Evolutionary conservation across 2,113 vertebrate genomes (phyloP).

Genomic region (Tenebrosternarchus preto): DNA sequence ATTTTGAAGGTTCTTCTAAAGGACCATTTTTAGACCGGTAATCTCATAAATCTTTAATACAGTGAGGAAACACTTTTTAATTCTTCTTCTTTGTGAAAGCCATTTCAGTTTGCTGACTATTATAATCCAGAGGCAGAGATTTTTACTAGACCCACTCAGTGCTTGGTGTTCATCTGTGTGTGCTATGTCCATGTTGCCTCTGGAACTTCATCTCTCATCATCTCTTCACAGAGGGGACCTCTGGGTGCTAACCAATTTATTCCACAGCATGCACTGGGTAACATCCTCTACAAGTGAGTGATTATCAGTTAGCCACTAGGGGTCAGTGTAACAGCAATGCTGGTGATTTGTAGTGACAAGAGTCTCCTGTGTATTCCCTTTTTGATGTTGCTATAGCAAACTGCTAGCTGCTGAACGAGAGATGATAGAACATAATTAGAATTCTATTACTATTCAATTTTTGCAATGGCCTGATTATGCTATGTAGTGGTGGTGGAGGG

Average conservation of each 20-base stretch:
- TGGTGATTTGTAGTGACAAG: slow-evolving; percentile 31
- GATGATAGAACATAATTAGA: slow-evolving; percentile 17
- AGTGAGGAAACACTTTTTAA: background rate
- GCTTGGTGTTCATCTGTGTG: slow-evolving; percentile 15
- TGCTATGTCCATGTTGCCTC: slow-evolving; percentile 1
- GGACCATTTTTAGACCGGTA: background rate
- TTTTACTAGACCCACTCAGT: background rate
- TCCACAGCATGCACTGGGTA: slow-evolving; percentile 29
- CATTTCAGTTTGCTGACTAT: background rate
- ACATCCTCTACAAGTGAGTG: slow-evolving; percentile 5
- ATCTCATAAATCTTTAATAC: background rate
- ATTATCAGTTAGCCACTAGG: slow-evolving; percentile 38
- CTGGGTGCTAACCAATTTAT: slow-evolving; percentile 37
- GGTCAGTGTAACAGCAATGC: slow-evolving; percentile 47
- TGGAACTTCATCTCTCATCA: slow-evolving; percentile 11
- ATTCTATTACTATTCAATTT: slow-evolving; percentile 30
- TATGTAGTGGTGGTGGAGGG: background rate
- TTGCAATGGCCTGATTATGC: slow-evolving; percentile 28
- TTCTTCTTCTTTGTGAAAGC: background rate
- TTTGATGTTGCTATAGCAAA: slow-evolving; percentile 35
- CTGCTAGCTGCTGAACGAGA: slow-evolving; percentile 35
- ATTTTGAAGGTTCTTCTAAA: background rate
- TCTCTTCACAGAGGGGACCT: slow-evolving; percentile 36
- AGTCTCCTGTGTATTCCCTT: slow-evolving; percentile 25
- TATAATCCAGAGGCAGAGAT: background rate